Base-by-base conservation (phyloP, 2,888 invertebrate species). In the Drosophila mimetica region DNA sequence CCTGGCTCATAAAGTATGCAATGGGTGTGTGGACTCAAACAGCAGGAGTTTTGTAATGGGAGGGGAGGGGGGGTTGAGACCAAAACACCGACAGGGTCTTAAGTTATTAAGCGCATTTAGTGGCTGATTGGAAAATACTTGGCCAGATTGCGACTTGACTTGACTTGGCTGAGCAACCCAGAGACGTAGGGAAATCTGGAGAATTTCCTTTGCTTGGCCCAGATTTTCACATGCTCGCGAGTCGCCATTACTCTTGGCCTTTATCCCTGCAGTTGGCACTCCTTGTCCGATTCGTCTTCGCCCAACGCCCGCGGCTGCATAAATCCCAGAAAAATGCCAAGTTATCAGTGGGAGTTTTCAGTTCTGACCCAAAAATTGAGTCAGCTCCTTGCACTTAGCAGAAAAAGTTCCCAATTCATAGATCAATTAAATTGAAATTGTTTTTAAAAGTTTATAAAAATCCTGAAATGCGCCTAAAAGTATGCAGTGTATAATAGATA, bases 1-100 rank as follows among this genome's bases (percentile, higher is more conserved):
- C 79, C 73, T 51, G 25, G 77, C 71, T 79, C 83, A 79, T 79
- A 71, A 79, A 79, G 61, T 79, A 79, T 79, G 83, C 83, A 79
- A 69, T 61, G 42, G 39, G 18, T 39, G 42, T 18, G 18, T 39
- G 11, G 18, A 18, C 18, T 16, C 18, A 1, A 18, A 13, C 39
- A 20, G 39, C 9, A 6, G 39, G 39, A 39, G 39, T 39, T 16
- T 1, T 13, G n/a, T 8, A 2, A 6, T 13, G 65, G 48, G 41
- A 25, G 34, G 5, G n/a, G 2, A 2, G 52, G 25, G 18, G 16
- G 30, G 36, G 9, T 3, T 4, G 3, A 4, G 20, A 5, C 25
- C 25, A 9, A 18, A 52, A 20, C 37, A 39, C 51, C 30, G 59
- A 32, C 20, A 16, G 30, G 52, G 65, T 37, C 65, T 64, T 64